Evolutionary conservation across 1,140 invertebrate species (phyloP).

Genomic region (Helicorthomorpha holstii): DNA sequence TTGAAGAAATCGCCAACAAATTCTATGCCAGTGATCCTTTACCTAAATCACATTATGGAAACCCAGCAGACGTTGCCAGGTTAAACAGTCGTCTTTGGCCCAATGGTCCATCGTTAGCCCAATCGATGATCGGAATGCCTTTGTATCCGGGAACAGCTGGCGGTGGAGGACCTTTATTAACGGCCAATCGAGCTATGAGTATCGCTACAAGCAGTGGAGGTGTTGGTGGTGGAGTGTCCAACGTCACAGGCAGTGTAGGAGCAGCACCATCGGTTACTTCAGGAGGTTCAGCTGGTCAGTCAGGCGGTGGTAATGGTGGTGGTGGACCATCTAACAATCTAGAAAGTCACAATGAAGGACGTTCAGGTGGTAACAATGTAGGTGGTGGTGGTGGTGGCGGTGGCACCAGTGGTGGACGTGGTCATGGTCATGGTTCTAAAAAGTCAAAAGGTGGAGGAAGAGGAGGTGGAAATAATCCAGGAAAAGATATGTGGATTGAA

Average conservation of each 20-base stretch:
- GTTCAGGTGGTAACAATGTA: no score
- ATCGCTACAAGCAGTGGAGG: not conserved
- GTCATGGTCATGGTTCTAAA: slow-evolving; percentile 11
- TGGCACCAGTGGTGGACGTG: slow-evolving; percentile 8
- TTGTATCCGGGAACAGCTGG: slow-evolving; percentile 5
- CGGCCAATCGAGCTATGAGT: slow-evolving; percentile 9
- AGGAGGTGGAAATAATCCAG: slow-evolving; percentile 17
- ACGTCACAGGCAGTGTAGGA: no score
- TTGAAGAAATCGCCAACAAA: slow-evolving; percentile 78
- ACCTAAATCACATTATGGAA: slow-evolving; percentile 7
- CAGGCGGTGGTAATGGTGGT: no score
- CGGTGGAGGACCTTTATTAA: slow-evolving; percentile 5
- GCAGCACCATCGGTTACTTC: slow-evolving; percentile 9
- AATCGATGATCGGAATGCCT: slow-evolving; percentile 9
- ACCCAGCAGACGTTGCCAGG: slow-evolving; percentile 10
- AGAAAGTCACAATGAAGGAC: not conserved
- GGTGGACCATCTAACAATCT: not conserved
- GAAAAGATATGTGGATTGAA: slow-evolving; percentile 46
- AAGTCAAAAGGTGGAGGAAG: slow-evolving; percentile 2
- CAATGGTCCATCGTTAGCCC: slow-evolving; percentile 9
- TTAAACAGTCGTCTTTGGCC: slow-evolving; percentile 10
- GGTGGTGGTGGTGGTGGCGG: no score
- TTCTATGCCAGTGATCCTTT: slow-evolving; percentile 57
- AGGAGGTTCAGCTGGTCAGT: slow-evolving; percentile 12
- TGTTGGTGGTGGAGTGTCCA: not conserved